Evolutionary conservation across 2,113 vertebrate species (phyloP).

Genomic region (Hiodon tergisus): DNA sequence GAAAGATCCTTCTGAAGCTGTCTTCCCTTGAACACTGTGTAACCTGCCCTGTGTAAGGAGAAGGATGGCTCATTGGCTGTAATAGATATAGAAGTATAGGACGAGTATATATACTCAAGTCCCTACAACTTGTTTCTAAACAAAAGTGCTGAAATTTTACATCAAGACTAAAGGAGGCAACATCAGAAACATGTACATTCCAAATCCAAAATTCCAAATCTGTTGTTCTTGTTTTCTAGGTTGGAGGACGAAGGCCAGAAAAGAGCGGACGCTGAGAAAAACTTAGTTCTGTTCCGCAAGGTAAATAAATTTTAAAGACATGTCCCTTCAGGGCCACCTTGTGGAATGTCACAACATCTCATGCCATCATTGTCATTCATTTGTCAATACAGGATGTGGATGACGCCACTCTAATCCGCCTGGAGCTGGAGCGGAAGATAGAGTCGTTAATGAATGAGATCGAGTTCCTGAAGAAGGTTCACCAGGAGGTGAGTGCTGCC

Average conservation of each 20-base stretch:
- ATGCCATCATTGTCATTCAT: no score
- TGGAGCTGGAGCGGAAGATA: slow-evolving; percentile 90
- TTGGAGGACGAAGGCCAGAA: slow-evolving; percentile 88
- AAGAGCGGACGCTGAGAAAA: slow-evolving; percentile 80
- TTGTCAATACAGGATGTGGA: slow-evolving; percentile 74
- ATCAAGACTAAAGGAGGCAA: no score
- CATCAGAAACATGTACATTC: neutral
- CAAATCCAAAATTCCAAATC: neutral
- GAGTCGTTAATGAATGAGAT: slow-evolving; percentile 95
- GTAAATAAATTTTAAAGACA: slow-evolving; percentile 53
- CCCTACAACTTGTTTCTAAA: no score
- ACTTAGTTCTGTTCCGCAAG: slow-evolving; percentile 84
- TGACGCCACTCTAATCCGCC: slow-evolving; percentile 82
- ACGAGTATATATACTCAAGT: no score
- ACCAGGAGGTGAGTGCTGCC: slow-evolving; percentile 75
- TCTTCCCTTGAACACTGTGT: no score
- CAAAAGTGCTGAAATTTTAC: neutral
- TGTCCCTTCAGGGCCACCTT: neutral
- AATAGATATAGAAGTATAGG: no score
- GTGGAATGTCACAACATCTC: neutral
- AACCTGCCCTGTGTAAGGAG: no score
- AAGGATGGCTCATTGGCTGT: no score
- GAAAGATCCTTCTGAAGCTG: no score
- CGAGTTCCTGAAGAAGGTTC: slow-evolving; percentile 91
- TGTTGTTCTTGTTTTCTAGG: slow-evolving; percentile 48